Evolutionary conservation across 2,888 invertebrate species (phyloP).

Genomic region (Drosophila flavopinicola): DNA sequence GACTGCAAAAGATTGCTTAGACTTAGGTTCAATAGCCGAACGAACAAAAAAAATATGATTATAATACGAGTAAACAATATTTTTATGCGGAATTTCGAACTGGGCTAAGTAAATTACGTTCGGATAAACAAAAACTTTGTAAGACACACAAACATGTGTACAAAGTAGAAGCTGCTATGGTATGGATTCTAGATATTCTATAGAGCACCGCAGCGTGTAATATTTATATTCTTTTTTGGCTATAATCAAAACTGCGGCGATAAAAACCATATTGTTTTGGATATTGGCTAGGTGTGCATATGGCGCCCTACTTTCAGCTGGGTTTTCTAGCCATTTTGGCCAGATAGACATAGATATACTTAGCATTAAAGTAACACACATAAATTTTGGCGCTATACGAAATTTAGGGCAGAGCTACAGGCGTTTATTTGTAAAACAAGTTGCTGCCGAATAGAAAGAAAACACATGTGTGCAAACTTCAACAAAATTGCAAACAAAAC

Average conservation of each 20-base stretch:
- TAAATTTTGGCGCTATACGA: constrained; percentile 39
- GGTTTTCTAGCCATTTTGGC: constrained; percentile 20
- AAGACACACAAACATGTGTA: constrained; percentile 32
- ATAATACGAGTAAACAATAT: constrained; percentile 53
- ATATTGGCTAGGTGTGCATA: constrained; percentile 64
- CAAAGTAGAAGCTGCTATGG: background rate
- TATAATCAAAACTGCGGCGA: constrained; percentile 69
- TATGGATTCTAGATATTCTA: too few species aligned
- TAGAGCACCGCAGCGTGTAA: constrained; percentile 65
- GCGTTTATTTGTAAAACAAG: constrained; percentile 72
- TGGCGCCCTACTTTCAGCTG: constrained; percentile 68
- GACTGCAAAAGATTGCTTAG: background rate
- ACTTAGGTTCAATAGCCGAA: constrained; percentile 57
- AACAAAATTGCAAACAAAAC: constrained; percentile 35
- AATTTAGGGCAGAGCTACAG: constrained; percentile 74
- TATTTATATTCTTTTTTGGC: too few species aligned
- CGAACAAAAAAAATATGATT: constrained; percentile 23
- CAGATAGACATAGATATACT: constrained; percentile 44
- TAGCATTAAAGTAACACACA: constrained; percentile 45
- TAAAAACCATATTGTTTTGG: constrained; percentile 77
- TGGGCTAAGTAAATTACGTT: constrained; percentile 76
- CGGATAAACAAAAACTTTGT: constrained; percentile 64
- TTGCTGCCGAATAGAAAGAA: constrained; percentile 52
- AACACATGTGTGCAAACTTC: constrained; percentile 78
- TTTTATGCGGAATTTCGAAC: constrained; percentile 53